phyloP scores from a whole-genome alignment of 2,797 vertebrate genomes.

The Fistularia tabacaria region DNA sequence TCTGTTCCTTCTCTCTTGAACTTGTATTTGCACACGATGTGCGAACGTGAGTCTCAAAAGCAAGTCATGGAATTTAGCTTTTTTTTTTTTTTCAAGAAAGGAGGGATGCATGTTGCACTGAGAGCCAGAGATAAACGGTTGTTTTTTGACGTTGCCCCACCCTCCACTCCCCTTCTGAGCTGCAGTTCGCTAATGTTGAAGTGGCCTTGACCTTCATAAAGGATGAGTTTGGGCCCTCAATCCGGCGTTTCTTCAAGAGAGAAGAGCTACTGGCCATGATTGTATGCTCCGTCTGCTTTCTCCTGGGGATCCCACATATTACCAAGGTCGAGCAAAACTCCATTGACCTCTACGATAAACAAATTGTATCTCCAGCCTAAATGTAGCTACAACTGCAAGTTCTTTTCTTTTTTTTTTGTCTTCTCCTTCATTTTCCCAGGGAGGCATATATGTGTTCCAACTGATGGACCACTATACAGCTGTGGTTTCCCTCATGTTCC shows the following conservation, averaged over 20 bases:
- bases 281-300: conserved; percentile 59
- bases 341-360: too few relatives aligned
- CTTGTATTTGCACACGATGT: too few relatives aligned
- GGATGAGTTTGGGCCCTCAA: conserved; percentile 63
- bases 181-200: conserved; percentile 74
- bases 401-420: neutral
- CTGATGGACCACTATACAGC: conserved; percentile 78
- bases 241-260: conserved; percentile 58
- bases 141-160: neutral
- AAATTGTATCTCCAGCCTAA: neutral
- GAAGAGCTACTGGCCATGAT: conserved; percentile 67
- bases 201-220: conserved; percentile 72
- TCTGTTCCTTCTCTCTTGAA: too few relatives aligned
- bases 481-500: conserved; percentile 72
- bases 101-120: too few relatives aligned
- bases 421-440: conserved; percentile 35
- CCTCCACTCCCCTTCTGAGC: conserved; percentile 10
- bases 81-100: too few relatives aligned
- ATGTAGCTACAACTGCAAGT: neutral
- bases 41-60: too few relatives aligned
- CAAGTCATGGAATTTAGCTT: too few relatives aligned
- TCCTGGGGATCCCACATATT: conserved; percentile 73
- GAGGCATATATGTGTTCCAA: conserved; percentile 77
- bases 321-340: conserved; percentile 57
- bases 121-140: neutral